Conservation (phyloP, 2,797 vertebrate species). For the Malurus splendens region DNA sequence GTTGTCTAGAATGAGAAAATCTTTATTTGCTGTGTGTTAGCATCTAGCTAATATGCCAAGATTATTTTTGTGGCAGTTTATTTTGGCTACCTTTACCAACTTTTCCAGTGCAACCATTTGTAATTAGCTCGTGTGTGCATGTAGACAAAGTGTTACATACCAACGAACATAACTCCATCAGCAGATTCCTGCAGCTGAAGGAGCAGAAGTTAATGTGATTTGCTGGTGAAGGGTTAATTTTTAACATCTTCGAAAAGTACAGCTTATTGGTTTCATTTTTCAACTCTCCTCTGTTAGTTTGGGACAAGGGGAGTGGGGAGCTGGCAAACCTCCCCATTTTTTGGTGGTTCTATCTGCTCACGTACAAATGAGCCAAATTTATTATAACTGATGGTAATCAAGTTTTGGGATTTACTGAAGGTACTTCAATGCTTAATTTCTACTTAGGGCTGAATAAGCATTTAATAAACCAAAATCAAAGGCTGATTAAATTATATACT, state of each 20-base stretch:
- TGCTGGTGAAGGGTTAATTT: neutral
- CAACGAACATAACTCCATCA: neutral
- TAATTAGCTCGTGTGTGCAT: rapidly evolving
- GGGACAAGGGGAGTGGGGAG: neutral
- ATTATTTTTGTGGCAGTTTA: neutral
- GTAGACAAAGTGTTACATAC: neutral
- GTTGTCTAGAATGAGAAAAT: neutral
- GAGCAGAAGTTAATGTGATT: neutral
- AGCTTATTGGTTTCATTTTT: neutral
- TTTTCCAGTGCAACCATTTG: neutral
- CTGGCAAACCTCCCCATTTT: neutral
- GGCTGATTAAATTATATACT: neutral
- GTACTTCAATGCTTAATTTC: neutral
- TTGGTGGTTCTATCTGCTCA: neutral
- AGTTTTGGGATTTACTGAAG: neutral
- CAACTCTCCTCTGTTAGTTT: neutral
- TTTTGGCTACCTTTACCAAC: neutral
- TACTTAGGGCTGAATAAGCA: neutral
- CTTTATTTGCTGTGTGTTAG: neutral
- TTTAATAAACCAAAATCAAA: constrained; percentile 5
- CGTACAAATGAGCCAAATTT: neutral
- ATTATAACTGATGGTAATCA: neutral
- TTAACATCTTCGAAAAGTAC: neutral
- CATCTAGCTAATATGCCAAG: neutral
- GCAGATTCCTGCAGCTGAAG: neutral